A percentile compares a stretch with the other conserved stretches of the same genome.
Evolutionary conservation across 2,797 vertebrate genomes (phyloP).

Genomic region (Zalophus californianus): DNA sequence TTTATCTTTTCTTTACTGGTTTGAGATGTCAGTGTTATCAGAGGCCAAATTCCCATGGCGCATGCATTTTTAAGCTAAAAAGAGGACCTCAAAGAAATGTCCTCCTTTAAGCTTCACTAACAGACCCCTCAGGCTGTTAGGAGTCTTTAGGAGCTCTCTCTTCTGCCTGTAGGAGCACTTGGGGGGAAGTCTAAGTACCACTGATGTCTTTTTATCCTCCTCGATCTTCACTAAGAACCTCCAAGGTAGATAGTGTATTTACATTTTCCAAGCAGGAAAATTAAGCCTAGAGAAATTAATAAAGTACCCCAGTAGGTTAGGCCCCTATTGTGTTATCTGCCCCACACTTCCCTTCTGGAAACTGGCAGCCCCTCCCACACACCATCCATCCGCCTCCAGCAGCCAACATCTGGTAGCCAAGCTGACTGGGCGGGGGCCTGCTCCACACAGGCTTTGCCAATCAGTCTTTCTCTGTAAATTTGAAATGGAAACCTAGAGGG

Average conservation of each 20-base stretch:
- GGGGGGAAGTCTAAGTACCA: neutral
- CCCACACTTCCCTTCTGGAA: neutral
- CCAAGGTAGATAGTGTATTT: neutral
- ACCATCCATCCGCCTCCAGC: neutral
- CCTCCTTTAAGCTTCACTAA: neutral
- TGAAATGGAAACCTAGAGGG: neutral
- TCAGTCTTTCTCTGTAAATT: neutral
- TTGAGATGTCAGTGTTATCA: neutral
- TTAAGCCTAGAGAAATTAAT: neutral
- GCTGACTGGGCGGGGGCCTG: neutral
- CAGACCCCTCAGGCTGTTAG: neutral
- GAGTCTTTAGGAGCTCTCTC: neutral
- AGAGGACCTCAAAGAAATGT: neutral
- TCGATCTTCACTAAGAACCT: neutral
- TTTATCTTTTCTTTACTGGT: conserved; percentile 18
- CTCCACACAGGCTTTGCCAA: neutral
- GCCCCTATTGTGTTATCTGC: neutral
- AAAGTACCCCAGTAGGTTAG: neutral
- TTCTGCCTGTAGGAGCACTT: neutral
- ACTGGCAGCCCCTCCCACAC: neutral
- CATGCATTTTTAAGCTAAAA: conserved; percentile 28
- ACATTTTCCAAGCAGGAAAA: neutral
- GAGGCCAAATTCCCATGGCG: neutral
- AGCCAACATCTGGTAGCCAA: neutral
- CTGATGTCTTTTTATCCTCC: neutral